Evolutionary conservation across 2,888 invertebrate genomes (phyloP).

Genomic region (Carpatolechia fugitivella): DNA sequence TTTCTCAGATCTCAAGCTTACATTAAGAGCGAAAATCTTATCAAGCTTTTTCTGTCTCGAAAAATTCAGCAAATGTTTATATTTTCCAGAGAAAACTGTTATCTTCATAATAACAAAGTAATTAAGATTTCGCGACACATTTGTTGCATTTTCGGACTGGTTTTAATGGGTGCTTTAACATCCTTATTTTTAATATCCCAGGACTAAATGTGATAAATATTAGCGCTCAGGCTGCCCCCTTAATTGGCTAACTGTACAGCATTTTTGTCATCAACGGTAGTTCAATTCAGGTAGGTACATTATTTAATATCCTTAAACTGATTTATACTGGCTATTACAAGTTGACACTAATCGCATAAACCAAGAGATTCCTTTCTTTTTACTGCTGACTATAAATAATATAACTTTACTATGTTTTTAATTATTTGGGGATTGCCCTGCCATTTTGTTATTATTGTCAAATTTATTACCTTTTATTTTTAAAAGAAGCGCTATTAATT

Average conservation of each 20-base stretch:
- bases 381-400: background rate
- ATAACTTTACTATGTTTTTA: background rate
- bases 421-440: background rate
- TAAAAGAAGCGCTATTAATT: conserved; percentile 3
- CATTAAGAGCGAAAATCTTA: background rate
- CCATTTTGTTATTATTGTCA: background rate
- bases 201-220: conserved; percentile 28
- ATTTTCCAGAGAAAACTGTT: conserved; percentile 3
- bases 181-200: conserved; percentile 6
- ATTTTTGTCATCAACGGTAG: conserved; percentile 37
- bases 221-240: conserved; percentile 39
- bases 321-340: conserved; percentile 42
- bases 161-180: conserved; percentile 3
- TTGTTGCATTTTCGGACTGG: conserved; percentile 14
- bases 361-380: background rate
- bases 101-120: conserved; percentile 9
- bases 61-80: background rate
- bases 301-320: conserved; percentile 44
- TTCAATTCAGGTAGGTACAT: conserved; percentile 30
- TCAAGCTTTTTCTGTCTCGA: background rate
- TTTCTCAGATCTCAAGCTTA: conserved; percentile 1
- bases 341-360: conserved; percentile 35
- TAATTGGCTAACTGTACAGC: conserved; percentile 56
- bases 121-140: conserved; percentile 12
- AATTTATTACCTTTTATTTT: background rate